Evolutionary conservation across 2,113 vertebrate species (phyloP), one percentile per base, ranked within the genome.

Genomic region (Arenaria interpres): DNA sequence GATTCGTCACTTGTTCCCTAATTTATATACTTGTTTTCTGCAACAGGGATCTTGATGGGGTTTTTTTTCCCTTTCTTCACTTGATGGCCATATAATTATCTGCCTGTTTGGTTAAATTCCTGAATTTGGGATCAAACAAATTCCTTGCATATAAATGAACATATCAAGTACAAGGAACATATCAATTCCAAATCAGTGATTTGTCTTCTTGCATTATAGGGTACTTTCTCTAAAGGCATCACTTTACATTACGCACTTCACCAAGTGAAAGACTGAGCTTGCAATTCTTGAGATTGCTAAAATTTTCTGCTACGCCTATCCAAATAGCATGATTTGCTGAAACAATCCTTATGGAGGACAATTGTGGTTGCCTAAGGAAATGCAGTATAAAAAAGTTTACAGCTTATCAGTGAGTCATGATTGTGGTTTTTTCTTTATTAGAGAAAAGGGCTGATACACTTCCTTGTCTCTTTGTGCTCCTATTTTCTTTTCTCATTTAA

Each of bases 181-280:
- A 83, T 82, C 95, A 73, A 89, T 95, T 97, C 92, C 90, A 90
- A 93, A 83, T 88, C 94, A 85, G 59, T 72, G 90, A 87, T 93
- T 94, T 94, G 95, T 94, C 92, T 53, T 59, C 57, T 79, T 68
- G 66, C 69, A 51, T 92, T 86, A 71, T 32, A 79, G 60, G 69
- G 32, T 28, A 2, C 63, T 85, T 93, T 85, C 73, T 95, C 78
- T 68, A 37, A 85, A 95, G 92, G 89, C 92, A 93, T 92, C 86
- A 14, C 78, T 89, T 90, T 64, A 12, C 78, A 85, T 94, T 62
- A 53, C 3, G 67, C 63, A 93, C 72, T 85, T 92, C 51, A n/a
- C 69, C 93, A 94, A 96, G 85, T 67, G 66, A 71, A 77, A 39
- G 89, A 54, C 84, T 94, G 84, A 94, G 92, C 71, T 89, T 74